Evolutionary conservation across 2,797 vertebrate species (phyloP), one percentile per base, ranked within the genome.

Genomic region (Gastrophryne carolinensis): DNA sequence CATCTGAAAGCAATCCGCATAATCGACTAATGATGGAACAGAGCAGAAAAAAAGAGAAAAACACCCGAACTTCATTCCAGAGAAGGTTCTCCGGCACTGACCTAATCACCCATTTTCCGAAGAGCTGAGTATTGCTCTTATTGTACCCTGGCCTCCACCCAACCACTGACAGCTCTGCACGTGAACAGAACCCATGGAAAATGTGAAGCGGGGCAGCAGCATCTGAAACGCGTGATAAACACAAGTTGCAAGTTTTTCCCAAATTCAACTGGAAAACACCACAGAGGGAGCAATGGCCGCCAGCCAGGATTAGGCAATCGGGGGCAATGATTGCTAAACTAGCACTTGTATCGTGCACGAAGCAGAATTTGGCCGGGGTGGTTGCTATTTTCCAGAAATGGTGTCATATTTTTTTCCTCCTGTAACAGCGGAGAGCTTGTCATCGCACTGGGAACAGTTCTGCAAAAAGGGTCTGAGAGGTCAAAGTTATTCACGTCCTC

Each of bases 141-240:
- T 72, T 69, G 65, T 80, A 81, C 73, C 79, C 75, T 56, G 66
- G 70, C 73, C 72, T 35, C 57, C 49, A n/a, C 74, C 65, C 72
- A 78, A 35, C 68, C 52, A 21, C 72, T 50, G 64, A 71, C 29
- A 71, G 69, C 49, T 54, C 49, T 35, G 60, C 69, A 68, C 79
- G 50, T 75, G 62, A 47, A 63, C 19, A 27, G 17, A 37, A 64
- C 26, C 62, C 71, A 80, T 79, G 82, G 82, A 83, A 83, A 83
- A 44, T 79, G 19, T 75, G 67, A 61, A 56, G 17, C 24, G 47
- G 50, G 35, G 44, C 79, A 72, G 66, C 50, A 12, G 65, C 41
- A 64, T 69, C 10, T 13, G 69, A 47, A 75, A 60, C 39, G 19
- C 66, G 41, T 58, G 32, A 79, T 75, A 58, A 78, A 72, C 60